A percentile compares a stretch with the other conserved stretches of the same genome.
Evolutionary conservation across 2,797 vertebrate species (phyloP).

Genomic region (Pangasius mekongensis): DNA sequence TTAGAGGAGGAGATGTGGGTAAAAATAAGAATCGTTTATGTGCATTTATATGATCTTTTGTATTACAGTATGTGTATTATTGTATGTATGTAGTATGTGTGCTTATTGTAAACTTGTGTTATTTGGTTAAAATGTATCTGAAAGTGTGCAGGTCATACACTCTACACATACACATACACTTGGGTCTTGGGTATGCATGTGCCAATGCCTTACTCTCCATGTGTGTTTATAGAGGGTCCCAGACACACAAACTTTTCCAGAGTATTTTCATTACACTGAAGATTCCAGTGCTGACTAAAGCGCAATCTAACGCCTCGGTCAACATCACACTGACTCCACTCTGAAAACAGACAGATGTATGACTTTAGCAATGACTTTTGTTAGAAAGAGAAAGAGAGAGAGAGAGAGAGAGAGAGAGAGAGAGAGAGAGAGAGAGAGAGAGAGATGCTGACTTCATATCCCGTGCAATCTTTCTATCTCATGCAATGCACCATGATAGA

Average conservation of each 20-base stretch:
- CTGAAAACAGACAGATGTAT: slow-evolving; percentile 59
- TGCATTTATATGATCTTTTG: neutral
- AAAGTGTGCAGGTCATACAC: neutral
- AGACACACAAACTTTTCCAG: slow-evolving; percentile 54
- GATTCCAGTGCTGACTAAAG: slow-evolving; percentile 73
- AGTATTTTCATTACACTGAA: slow-evolving; percentile 58
- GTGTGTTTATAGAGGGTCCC: slow-evolving; percentile 55
- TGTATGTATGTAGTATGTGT: neutral
- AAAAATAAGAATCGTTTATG: neutral
- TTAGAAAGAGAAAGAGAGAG: neutral
- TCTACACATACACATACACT: neutral
- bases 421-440: neutral
- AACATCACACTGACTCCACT: slow-evolving; percentile 76
- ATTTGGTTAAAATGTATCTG: neutral
- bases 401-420: no score
- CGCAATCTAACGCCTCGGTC: slow-evolving; percentile 66
- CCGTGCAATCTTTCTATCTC: neutral
- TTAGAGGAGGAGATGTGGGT: no score
- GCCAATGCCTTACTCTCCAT: slow-evolving; percentile 61
- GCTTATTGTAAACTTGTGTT: neutral
- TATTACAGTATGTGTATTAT: neutral
- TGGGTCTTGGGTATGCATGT: neutral
- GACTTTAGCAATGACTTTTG: neutral
- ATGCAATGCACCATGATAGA: neutral
- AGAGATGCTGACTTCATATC: no score